phyloP scores from a whole-genome alignment of 2,113 vertebrate species.

The Geococcyx californianus region DNA sequence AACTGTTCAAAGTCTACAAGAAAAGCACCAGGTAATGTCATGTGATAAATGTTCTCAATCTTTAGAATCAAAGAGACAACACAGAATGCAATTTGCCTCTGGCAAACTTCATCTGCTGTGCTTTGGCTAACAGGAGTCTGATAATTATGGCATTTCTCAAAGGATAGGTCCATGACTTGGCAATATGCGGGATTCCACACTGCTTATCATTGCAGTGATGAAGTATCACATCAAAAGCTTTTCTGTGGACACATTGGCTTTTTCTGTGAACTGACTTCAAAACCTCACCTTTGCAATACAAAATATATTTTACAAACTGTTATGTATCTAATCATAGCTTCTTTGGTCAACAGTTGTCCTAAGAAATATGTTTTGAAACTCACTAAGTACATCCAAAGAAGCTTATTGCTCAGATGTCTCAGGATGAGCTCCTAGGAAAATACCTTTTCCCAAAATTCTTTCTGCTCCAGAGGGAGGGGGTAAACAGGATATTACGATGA shows the following conservation, averaged over 20 bases:
- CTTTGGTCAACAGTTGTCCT: not conserved
- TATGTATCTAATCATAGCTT: not conserved
- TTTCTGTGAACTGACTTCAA: not conserved
- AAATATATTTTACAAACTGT: not conserved
- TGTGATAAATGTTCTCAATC: not conserved
- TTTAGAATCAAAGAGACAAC: not conserved
- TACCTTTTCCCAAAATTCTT: not conserved
- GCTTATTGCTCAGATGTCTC: not conserved
- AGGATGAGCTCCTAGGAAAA: not conserved
- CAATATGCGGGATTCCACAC: not conserved
- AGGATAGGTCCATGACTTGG: not conserved
- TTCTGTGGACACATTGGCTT: not conserved
- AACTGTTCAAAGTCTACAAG: slow-evolving; percentile 75
- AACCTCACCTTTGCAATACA: not conserved
- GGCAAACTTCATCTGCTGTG: not conserved
- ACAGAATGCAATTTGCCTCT: not conserved
- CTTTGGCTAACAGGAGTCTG: not conserved
- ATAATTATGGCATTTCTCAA: not conserved
- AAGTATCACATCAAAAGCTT: not conserved
- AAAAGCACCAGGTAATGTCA: slow-evolving; percentile 84
- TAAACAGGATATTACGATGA: not conserved
- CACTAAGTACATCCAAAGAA: not conserved
- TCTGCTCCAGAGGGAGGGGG: not conserved
- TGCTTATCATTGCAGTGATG: not conserved
- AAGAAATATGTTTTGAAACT: not conserved